Evolutionary conservation across 92 coral and sea anemone genomes (phyloP).

Genomic region (Metridium senile): DNA sequence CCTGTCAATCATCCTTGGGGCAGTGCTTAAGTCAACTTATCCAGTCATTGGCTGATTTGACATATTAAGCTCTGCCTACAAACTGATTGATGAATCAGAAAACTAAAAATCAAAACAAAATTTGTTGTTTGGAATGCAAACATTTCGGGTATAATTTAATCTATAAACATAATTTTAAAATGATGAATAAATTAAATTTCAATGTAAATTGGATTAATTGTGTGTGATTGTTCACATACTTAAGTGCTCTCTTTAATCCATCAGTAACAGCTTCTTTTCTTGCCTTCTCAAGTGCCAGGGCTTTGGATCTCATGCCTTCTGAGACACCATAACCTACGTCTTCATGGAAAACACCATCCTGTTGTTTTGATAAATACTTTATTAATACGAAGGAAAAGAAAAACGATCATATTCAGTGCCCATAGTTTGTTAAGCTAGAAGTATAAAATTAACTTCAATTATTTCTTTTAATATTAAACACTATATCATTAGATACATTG

Average conservation of each 20-base stretch:
- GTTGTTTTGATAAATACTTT: background rate
- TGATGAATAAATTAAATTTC: no score
- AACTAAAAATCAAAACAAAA: background rate
- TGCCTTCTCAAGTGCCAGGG: slow-evolving; percentile 83
- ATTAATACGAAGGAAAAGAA: background rate
- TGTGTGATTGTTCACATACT: slow-evolving; percentile 48
- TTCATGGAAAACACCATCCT: slow-evolving; percentile 92
- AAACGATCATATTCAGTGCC: no score
- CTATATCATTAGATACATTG: background rate
- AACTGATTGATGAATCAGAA: no score
- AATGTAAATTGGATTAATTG: no score
- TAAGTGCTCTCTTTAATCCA: slow-evolving; percentile 89
- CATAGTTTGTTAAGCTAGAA: no score
- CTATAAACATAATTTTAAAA: no score
- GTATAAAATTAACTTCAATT: no score
- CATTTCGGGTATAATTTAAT: background rate
- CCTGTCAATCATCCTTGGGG: no score
- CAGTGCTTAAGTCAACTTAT: no score
- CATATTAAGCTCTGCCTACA: no score
- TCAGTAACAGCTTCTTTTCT: slow-evolving; percentile 94
- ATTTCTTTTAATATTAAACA: no score
- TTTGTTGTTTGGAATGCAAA: background rate
- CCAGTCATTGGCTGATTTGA: no score
- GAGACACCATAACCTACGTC: slow-evolving; percentile 93
- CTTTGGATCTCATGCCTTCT: slow-evolving; percentile 89